These are phyloP conservation scores for Lordiphosa andalusiaca DNA, from an alignment of 2,888 invertebrate species.

Conservation along the genomic window DNA sequence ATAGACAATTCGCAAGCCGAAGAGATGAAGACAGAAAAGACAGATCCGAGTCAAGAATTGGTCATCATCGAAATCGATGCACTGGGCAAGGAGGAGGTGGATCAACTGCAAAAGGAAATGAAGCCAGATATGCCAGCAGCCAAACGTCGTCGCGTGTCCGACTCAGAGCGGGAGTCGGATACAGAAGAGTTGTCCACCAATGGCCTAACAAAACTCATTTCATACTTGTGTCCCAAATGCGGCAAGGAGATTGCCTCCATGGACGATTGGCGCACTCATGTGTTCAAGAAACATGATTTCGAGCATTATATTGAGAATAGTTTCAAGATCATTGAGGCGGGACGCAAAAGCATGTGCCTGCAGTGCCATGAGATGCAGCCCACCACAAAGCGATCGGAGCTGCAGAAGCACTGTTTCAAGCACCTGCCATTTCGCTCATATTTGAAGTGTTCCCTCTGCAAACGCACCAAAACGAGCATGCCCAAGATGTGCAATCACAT, in stretches of 20 bases:
- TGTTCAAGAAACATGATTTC: constrained; percentile 68
- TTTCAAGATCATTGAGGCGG: constrained; percentile 55
- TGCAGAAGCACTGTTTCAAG: constrained; percentile 74
- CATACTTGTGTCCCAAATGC: constrained; percentile 72
- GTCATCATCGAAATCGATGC: constrained; percentile 68
- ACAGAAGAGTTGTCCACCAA: constrained; percentile 23
- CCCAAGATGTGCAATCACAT: constrained; percentile 72
- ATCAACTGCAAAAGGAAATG: constrained; percentile 47
- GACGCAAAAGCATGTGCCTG: constrained; percentile 54
- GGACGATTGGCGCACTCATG: constrained; percentile 68
- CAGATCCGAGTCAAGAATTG: constrained; percentile 34
- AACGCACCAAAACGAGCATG: constrained; percentile 74
- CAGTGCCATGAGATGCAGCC: constrained; percentile 59
- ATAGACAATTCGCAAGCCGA: not conserved
- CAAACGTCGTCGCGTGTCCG: constrained; percentile 40
- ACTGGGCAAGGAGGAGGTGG: constrained; percentile 58
- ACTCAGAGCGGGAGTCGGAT: constrained; percentile 25
- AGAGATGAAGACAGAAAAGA: not conserved
- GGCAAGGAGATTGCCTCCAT: constrained; percentile 61
- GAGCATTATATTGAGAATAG: constrained; percentile 67
- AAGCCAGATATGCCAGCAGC: constrained; percentile 21
- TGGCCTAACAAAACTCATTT: constrained; percentile 50
- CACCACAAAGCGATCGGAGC: constrained; percentile 54
- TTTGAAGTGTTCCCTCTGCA: constrained; percentile 68
- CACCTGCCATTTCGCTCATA: constrained; percentile 75